These are phyloP conservation scores for Balaeniceps rex DNA, from an alignment of 2,113 vertebrate genomes.

Conservation along the genomic window DNA sequence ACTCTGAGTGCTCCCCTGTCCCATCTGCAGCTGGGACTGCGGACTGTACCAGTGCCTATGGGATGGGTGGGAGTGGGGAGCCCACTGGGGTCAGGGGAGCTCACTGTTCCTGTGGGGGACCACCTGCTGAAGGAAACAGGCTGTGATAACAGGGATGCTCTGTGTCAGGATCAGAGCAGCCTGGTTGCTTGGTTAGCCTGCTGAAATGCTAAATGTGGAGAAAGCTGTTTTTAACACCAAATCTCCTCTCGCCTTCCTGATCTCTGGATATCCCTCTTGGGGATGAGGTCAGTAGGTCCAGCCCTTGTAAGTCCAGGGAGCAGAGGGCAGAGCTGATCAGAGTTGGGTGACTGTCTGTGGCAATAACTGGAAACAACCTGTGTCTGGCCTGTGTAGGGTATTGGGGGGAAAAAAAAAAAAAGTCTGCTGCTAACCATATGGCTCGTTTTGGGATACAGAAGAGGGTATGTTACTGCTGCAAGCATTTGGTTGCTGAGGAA, in stretches of 20 bases:
- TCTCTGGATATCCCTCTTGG: background rate
- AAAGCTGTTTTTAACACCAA: background rate
- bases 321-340: background rate
- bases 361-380: background rate
- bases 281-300: background rate
- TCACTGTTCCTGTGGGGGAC: accelerated
- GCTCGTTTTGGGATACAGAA: background rate
- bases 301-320: background rate
- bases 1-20: background rate
- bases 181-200: background rate
- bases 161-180: background rate
- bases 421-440: background rate
- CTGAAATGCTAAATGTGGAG: background rate
- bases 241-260: background rate
- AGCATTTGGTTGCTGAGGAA: background rate
- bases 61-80: background rate
- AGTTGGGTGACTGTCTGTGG: background rate
- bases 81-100: accelerated
- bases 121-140: background rate
- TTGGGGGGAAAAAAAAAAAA: background rate
- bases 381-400: background rate
- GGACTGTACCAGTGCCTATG: background rate
- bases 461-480: background rate
- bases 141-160: background rate
- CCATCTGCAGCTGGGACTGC: background rate